Evolutionary conservation across 2,888 invertebrate genomes (phyloP), one percentile per base, ranked within the genome.

Genomic region (Rhodophaea formosa): DNA sequence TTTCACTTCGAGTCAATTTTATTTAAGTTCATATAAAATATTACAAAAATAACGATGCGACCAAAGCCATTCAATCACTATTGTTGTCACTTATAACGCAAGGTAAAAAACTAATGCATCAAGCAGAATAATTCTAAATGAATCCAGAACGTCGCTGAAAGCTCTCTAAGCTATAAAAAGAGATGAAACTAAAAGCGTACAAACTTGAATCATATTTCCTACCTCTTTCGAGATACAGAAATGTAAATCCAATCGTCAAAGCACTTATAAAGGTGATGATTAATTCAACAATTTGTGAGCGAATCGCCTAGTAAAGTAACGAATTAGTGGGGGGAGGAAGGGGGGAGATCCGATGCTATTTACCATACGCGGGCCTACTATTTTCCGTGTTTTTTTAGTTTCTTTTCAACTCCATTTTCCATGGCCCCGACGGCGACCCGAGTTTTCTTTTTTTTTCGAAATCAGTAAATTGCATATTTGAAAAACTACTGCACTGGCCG

Each of bases 391-490:
- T 67, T 75, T 74, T 84, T 83, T 80, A 69, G 71, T 83, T 77
- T 70, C 71, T 76, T 85, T 86, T 82, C 80, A 82, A 72, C 81
- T 79, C 84, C 83, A 81, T 86, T 87, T 86, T 83, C 84, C 82
- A 75, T 77, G 77, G 75, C 77, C 82, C 84, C 80, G 70, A 68
- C 74, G 80, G 78, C 73, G 84, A 75, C 77, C 78, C 74, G 75
- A 73, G 58, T 62, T 67, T 69, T 69, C 66, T 82, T 81, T 76
- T 83, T n/a, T 85, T 86, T 86, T 86, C 82, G 80, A 84, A 89
- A 89, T 89, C 88, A 87, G 86, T 86, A 89, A 90, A 89, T 88
- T 89, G 88, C 88, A 88, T 89, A 90, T 90, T 87, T 88, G 87
- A 88, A 88, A 89, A 88, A 89, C 88, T 89, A 88, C 83, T 79